Percentiles rank a stretch among this genome's conserved stretches.
Evolutionary conservation across 2,113 vertebrate species (phyloP).

Genomic region (Gallinago undulata): DNA sequence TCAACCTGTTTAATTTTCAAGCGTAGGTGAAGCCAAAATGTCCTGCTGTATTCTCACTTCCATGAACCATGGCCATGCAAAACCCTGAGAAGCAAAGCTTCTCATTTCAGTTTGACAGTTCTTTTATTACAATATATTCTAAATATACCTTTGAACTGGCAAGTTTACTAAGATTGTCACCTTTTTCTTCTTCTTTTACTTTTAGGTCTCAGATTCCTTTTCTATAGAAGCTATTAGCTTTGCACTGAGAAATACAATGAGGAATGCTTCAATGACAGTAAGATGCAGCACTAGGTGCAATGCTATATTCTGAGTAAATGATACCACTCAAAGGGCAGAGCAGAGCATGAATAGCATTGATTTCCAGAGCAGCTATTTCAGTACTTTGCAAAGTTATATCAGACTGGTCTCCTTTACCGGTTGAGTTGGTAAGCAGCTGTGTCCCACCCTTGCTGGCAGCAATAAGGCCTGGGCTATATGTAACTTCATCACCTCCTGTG

Average conservation of each 20-base stretch:
- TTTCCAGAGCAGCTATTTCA: constrained; percentile 49
- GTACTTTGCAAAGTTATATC: constrained; percentile 23
- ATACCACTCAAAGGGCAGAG: constrained; percentile 52
- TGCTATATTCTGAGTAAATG: constrained; percentile 48
- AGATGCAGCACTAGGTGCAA: constrained; percentile 36
- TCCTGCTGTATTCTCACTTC: not conserved
- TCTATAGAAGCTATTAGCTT: constrained; percentile 9
- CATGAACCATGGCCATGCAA: not conserved
- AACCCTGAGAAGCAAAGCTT: not conserved
- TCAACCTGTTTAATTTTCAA: not conserved
- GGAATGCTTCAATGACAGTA: constrained; percentile 52
- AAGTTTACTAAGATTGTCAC: not conserved
- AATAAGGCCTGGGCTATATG: not conserved
- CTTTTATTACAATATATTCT: not conserved
- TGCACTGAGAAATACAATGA: constrained; percentile 38
- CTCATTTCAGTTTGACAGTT: not conserved
- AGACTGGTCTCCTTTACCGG: not conserved
- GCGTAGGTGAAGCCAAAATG: not conserved
- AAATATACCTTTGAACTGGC: constrained; percentile 15
- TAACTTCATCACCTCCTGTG: not conserved
- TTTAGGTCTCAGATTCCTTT: not conserved
- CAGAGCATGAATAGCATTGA: constrained; percentile 32
- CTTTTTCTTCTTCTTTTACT: not conserved
- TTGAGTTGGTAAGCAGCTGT: not conserved
- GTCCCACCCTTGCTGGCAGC: not conserved